phyloP scores from a whole-genome alignment of 2,888 invertebrate species.

The Dorcus parallelipipedus region DNA sequence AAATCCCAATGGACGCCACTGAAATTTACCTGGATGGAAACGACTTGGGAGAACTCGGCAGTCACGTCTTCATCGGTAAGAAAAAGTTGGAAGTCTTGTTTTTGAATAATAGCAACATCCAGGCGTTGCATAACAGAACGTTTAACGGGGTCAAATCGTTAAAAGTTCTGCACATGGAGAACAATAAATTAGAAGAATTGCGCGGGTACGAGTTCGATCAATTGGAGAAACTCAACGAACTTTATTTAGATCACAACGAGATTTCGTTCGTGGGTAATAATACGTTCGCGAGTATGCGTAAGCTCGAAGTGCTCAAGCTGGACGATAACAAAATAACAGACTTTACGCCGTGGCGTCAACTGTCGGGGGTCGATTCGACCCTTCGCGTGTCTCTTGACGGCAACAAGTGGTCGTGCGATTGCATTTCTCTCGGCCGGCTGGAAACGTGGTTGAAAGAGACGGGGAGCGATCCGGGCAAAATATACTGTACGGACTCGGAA shows the following conservation, averaged over 20 bases:
- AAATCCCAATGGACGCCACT: constrained; percentile 87
- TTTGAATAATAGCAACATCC: constrained; percentile 75
- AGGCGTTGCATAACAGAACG: constrained; percentile 73
- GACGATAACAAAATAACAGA: constrained; percentile 76
- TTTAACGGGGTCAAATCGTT: constrained; percentile 77
- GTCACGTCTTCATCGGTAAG: constrained; percentile 84
- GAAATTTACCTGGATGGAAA: constrained; percentile 84
- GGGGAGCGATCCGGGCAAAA: constrained; percentile 64
- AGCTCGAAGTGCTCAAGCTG: constrained; percentile 68
- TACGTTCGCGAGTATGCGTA: constrained; percentile 71
- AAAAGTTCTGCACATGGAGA: constrained; percentile 72
- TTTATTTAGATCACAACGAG: constrained; percentile 74
- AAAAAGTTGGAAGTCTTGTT: constrained; percentile 75
- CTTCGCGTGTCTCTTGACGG: constrained; percentile 70
- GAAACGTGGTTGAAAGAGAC: constrained; percentile 69
- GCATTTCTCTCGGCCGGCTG: constrained; percentile 65
- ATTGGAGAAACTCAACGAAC: constrained; percentile 67
- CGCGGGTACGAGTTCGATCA: constrained; percentile 77
- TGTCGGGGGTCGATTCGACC: constrained; percentile 57
- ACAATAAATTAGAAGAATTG: constrained; percentile 68
- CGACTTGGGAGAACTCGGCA: constrained; percentile 71
- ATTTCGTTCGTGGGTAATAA: constrained; percentile 70
- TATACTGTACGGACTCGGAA: constrained; percentile 59
- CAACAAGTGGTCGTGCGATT: constrained; percentile 83
- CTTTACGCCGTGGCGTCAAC: constrained; percentile 65